Conservation (phyloP, 2,888 invertebrate species). For the Patella pellucida region DNA sequence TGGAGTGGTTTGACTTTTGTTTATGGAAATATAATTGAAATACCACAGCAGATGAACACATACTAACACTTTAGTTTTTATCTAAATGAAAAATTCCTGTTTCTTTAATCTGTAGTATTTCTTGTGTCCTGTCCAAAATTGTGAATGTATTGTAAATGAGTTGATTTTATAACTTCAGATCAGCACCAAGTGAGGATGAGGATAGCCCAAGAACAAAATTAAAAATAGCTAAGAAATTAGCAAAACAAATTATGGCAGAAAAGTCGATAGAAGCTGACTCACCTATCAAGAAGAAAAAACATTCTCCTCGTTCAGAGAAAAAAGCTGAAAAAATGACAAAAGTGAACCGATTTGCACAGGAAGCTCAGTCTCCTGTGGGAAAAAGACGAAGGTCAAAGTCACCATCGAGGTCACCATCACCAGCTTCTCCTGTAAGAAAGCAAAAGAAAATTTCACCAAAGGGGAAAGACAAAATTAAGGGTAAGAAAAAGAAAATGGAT, state of each 20-base stretch:
- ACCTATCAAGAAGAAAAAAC: slow-evolving; percentile 28
- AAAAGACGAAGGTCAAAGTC: slow-evolving; percentile 29
- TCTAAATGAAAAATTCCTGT: too few relatives aligned
- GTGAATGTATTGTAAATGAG: too few relatives aligned
- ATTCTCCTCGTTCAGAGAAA: slow-evolving; percentile 22
- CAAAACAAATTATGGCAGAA: slow-evolving; percentile 14
- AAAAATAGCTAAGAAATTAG: slow-evolving; percentile 49
- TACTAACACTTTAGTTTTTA: too few relatives aligned
- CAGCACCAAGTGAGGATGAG: neutral
- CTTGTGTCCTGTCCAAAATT: too few relatives aligned
- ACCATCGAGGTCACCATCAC: slow-evolving; percentile 40
- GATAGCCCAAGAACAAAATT: neutral
- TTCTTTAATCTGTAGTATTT: too few relatives aligned
- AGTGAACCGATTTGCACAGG: slow-evolving; percentile 10
- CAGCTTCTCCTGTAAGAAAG: slow-evolving; percentile 40
- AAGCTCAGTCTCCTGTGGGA: slow-evolving; percentile 22
- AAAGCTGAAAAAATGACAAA: slow-evolving; percentile 15
- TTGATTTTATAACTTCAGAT: too few relatives aligned
- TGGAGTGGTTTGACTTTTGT: too few relatives aligned
- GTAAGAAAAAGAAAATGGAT: slow-evolving; percentile 28
- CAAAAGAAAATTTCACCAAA: slow-evolving; percentile 36
- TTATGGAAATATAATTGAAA: too few relatives aligned
- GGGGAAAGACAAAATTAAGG: slow-evolving; percentile 32
- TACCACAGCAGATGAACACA: too few relatives aligned
- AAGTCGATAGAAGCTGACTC: slow-evolving; percentile 17